Evolutionary conservation across 2,797 vertebrate species (phyloP).

Genomic region (Sorex maritimensis): DNA sequence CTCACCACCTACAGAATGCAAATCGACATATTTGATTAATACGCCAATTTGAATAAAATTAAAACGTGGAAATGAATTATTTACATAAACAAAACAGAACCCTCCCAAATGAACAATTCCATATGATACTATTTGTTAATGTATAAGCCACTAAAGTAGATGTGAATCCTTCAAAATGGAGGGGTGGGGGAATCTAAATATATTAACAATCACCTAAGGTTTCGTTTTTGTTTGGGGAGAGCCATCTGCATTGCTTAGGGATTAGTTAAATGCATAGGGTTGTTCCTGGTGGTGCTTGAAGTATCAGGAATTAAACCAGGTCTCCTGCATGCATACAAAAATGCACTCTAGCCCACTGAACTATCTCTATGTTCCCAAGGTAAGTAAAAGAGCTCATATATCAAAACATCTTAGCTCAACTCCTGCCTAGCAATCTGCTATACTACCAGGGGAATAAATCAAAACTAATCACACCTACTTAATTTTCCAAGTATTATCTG

Average conservation of each 20-base stretch:
- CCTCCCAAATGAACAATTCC: neutral
- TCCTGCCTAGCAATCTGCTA: neutral
- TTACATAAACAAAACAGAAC: neutral
- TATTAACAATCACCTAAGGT: too few species aligned
- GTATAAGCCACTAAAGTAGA: neutral
- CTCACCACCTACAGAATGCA: neutral
- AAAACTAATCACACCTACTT: conserved; percentile 22
- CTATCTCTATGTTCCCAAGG: too few species aligned
- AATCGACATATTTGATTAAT: conserved; percentile 5
- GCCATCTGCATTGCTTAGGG: too few species aligned
- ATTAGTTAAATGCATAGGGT: too few species aligned
- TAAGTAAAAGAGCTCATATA: neutral
- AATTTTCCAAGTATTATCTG: conserved; percentile 66
- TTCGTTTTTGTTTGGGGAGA: too few species aligned
- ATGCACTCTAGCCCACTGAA: too few species aligned
- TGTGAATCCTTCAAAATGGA: neutral
- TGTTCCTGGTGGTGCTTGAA: too few species aligned
- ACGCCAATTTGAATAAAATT: too few species aligned
- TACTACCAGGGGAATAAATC: conserved; percentile 5
- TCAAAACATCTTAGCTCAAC: neutral
- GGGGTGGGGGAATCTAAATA: too few species aligned
- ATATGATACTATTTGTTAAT: neutral
- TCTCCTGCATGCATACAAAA: too few species aligned
- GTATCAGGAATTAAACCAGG: too few species aligned
- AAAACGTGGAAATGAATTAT: neutral